phyloP scores from a whole-genome alignment of 1,140 invertebrate species.

The Ganaspis sp. region DNA sequence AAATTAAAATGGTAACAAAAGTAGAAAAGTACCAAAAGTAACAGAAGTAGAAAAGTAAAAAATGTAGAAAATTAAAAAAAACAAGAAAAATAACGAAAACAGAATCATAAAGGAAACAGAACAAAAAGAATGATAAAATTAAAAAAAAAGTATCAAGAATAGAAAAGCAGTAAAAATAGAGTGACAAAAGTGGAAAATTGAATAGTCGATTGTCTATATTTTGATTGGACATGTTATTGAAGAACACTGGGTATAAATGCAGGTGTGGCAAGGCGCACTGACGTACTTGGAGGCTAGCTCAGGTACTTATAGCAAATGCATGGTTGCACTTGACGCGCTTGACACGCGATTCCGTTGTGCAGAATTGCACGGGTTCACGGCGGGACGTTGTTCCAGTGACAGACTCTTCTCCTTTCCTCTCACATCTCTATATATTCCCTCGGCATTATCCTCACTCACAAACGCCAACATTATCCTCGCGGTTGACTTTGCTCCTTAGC shows the following conservation, averaged over 20 bases:
- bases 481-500: slow-evolving; percentile 6
- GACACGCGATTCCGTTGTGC: slow-evolving; percentile 68
- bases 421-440: slow-evolving; percentile 38
- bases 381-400: slow-evolving; percentile 71
- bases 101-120: too few relatives aligned
- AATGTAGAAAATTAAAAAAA: too few relatives aligned
- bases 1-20: too few relatives aligned
- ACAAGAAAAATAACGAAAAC: too few relatives aligned
- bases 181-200: too few relatives aligned
- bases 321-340: slow-evolving; percentile 71
- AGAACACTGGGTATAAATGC: slow-evolving; percentile 43
- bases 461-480: slow-evolving; percentile 3
- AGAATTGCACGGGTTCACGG: slow-evolving; percentile 66
- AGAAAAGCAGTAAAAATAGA: too few relatives aligned
- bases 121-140: too few relatives aligned
- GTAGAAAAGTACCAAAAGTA: too few relatives aligned
- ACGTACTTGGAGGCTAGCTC: slow-evolving; percentile 40
- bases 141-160: too few relatives aligned
- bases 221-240: neutral
- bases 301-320: slow-evolving; percentile 61
- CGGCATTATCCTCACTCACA: slow-evolving; percentile 35
- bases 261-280: slow-evolving; percentile 39
- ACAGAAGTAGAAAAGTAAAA: too few relatives aligned
- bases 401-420: slow-evolving; percentile 52
- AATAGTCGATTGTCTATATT: too few relatives aligned